These are phyloP conservation scores for Cyanistes caeruleus DNA, from an alignment of 2,113 vertebrate genomes.

Conservation along the genomic window DNA sequence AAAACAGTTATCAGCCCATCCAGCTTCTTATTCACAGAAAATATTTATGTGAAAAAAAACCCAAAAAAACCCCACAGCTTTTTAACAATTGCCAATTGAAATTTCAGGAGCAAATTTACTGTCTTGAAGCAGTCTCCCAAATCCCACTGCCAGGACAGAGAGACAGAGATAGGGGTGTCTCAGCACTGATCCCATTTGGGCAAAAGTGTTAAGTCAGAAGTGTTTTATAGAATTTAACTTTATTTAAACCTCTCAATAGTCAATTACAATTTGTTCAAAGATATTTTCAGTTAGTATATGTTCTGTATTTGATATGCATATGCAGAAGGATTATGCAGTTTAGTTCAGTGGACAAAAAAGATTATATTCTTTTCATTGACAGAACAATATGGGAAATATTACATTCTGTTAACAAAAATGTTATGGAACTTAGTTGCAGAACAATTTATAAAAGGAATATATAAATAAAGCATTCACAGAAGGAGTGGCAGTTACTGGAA, in stretches of 20 bases:
- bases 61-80: neutral
- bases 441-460: neutral
- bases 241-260: neutral
- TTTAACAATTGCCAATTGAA: neutral
- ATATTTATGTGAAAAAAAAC: neutral
- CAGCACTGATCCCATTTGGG: neutral
- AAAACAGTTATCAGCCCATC: neutral
- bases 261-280: neutral
- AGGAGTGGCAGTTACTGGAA: neutral
- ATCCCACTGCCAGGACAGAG: neutral
- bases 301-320: neutral
- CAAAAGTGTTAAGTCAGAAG: neutral
- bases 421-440: neutral
- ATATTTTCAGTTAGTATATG: neutral
- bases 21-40: neutral
- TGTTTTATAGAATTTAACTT: neutral
- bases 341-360: neutral
- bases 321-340: neutral
- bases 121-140: neutral
- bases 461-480: neutral
- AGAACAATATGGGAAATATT: constrained; percentile 27
- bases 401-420: constrained; percentile 30
- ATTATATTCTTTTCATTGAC: neutral
- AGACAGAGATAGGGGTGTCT: neutral
- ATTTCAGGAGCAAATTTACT: neutral